Evolutionary conservation across 2,888 invertebrate genomes (phyloP).

Genomic region (Caenorhabditis becei): DNA sequence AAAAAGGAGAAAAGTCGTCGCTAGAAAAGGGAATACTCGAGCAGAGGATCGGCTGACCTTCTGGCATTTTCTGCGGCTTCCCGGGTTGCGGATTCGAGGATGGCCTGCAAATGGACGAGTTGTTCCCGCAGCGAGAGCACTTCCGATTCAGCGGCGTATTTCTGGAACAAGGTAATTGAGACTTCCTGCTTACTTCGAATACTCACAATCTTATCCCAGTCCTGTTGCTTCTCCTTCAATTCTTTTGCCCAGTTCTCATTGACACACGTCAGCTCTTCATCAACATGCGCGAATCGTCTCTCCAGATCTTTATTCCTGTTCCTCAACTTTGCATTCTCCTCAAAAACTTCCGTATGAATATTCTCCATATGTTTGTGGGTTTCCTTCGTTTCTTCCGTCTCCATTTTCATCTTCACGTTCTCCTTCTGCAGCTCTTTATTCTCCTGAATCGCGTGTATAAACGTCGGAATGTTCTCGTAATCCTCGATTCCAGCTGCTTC

Average conservation of each 20-base stretch:
- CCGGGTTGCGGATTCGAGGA: slow-evolving; percentile 68
- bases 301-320: slow-evolving; percentile 68
- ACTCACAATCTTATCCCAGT: slow-evolving; percentile 65
- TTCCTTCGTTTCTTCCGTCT: slow-evolving; percentile 47
- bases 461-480: slow-evolving; percentile 53
- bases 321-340: slow-evolving; percentile 61
- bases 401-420: slow-evolving; percentile 27
- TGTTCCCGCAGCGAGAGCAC: slow-evolving; percentile 64
- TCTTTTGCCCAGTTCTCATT: slow-evolving; percentile 73
- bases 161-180: slow-evolving; percentile 53
- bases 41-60: slow-evolving; percentile 70
- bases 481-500: slow-evolving; percentile 60
- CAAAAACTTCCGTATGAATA: slow-evolving; percentile 53
- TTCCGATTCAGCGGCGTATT: slow-evolving; percentile 63
- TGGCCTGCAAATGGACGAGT: slow-evolving; percentile 59
- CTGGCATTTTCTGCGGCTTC: slow-evolving; percentile 72
- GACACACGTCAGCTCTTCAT: slow-evolving; percentile 67
- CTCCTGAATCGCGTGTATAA: slow-evolving; percentile 50
- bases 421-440: slow-evolving; percentile 48
- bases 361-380: slow-evolving; percentile 56
- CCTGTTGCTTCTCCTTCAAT: slow-evolving; percentile 63
- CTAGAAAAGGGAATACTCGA: slow-evolving; percentile 58
- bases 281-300: slow-evolving; percentile 65
- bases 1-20: background rate
- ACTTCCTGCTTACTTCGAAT: too few species aligned